Base-by-base conservation (phyloP, 2,888 invertebrate genomes). In the Drosophila subquinaria region DNA sequence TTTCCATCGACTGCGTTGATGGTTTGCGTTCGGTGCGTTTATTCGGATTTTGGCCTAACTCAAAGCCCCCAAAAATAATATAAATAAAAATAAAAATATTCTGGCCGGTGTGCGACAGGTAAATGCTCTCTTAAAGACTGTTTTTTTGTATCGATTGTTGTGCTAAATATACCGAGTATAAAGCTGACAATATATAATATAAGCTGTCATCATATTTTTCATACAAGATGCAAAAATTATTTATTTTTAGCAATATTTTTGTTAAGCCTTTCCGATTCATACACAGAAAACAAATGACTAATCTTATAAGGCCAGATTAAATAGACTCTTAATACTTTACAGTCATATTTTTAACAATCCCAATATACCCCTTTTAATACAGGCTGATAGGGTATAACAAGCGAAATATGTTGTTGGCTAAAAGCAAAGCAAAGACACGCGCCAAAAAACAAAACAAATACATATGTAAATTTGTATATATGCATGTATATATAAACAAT, bases 401-500 rank as follows among this genome's bases (percentile, higher is more conserved):
- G 57, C 56, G 38, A 70, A 79, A 76, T 73, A 73, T 79, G 76
- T 65, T 69, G 51, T 69, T 76, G 60, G 57, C 79, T 67, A 70
- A 79, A 76, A 76, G 70, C 72, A 74, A 65, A 56, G 62, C 71
- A 75, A 59, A 65, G 59, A 55, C 71, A 82, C 59, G 67, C 73
- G 69, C 63, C 43, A 45, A 27, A 72, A 67, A 63, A 38, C 35
- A 78, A 70, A 69, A 63, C 69, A 66, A 65, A 74, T 55, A 57
- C 55, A 60, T 69, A 67, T 74, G 70, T 42, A 70, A 68, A 64
- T 67, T 55, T 66, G 43, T 55, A 57, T 57, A 62, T 48, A 35
- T 33, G 15, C 13, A 8, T 30, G 17, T 40, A 61, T 75, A 51
- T 61, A 43, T 69, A 63, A 66, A 56, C 62, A 68, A 27, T 67